Percentiles rank a stretch among this genome's conserved stretches.
Evolutionary conservation across 2,888 invertebrate species (phyloP).

Genomic region (Dolichopus griseipennis): DNA sequence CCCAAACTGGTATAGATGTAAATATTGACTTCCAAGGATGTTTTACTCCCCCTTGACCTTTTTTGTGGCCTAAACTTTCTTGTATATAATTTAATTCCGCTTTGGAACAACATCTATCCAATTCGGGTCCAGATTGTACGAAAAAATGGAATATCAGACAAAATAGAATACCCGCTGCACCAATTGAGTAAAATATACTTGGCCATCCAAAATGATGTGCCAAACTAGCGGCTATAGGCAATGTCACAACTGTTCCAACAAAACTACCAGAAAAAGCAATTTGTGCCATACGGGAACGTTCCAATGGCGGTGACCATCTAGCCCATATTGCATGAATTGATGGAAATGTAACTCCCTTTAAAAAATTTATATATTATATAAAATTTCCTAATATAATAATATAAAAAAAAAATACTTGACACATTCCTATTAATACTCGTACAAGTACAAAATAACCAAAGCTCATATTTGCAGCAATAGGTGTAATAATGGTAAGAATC

Average conservation of each 20-base stretch:
- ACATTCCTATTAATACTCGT: slow-evolving; percentile 68
- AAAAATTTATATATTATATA: not conserved
- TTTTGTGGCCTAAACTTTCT: slow-evolving; percentile 45
- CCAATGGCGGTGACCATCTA: slow-evolving; percentile 71
- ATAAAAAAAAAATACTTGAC: slow-evolving; percentile 52
- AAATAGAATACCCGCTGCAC: slow-evolving; percentile 59
- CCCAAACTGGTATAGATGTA: slow-evolving; percentile 70
- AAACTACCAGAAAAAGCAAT: slow-evolving; percentile 80
- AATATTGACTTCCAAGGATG: slow-evolving; percentile 73
- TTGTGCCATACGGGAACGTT: slow-evolving; percentile 69
- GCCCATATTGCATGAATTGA: slow-evolving; percentile 75
- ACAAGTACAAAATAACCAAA: slow-evolving; percentile 61
- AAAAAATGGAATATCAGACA: slow-evolving; percentile 63
- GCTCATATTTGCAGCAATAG: slow-evolving; percentile 64
- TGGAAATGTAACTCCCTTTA: slow-evolving; percentile 41
- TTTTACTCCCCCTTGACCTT: slow-evolving; percentile 45
- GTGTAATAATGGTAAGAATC: slow-evolving; percentile 69
- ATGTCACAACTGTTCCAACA: slow-evolving; percentile 73
- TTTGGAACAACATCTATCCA: slow-evolving; percentile 62
- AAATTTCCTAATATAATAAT: slow-evolving; percentile 9
- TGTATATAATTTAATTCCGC: slow-evolving; percentile 68
- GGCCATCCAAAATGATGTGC: slow-evolving; percentile 70
- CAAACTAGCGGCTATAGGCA: slow-evolving; percentile 67
- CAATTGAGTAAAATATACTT: slow-evolving; percentile 73
- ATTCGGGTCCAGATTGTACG: slow-evolving; percentile 65